Conservation (phyloP, 2,888 invertebrate species). For the Leptinotarsa juncta region DNA sequence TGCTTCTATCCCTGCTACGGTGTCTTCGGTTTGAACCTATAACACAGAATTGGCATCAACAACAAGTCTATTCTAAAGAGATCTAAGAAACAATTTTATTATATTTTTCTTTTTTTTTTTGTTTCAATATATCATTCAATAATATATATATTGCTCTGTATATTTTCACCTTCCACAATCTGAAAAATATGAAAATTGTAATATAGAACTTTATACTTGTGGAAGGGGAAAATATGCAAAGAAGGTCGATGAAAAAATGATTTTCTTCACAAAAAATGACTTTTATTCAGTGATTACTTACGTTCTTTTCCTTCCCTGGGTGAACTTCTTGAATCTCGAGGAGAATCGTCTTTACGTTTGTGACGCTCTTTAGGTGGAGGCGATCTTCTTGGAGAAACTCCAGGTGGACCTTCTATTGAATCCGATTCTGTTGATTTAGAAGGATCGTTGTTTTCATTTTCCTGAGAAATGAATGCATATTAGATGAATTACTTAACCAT, state of each 20-base stretch:
- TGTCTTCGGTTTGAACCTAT: conserved; percentile 37
- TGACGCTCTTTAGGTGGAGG: conserved; percentile 55
- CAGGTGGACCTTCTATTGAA: conserved; percentile 60
- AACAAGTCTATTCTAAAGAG: too few species aligned
- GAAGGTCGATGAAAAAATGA: too few species aligned
- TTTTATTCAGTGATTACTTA: conserved; percentile 25
- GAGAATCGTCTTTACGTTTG: conserved; percentile 42
- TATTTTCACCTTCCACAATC: too few species aligned
- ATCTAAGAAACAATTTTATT: too few species aligned
- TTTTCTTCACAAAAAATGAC: too few species aligned
- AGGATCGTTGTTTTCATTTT: conserved; percentile 3
- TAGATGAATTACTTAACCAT: conserved; percentile 1
- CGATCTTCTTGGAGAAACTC: conserved; percentile 60
- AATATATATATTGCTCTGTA: too few species aligned
- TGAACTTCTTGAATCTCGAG: conserved; percentile 43
- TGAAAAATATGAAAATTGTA: too few species aligned
- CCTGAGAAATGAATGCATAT: not conserved
- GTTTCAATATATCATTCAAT: too few species aligned
- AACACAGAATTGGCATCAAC: not conserved
- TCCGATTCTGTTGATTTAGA: conserved; percentile 37
- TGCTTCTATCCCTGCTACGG: conserved; percentile 39
- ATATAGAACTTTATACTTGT: too few species aligned
- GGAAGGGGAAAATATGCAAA: too few species aligned
- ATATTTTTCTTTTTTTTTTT: too few species aligned
- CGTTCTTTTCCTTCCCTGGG: conserved; percentile 45